A percentile compares a stretch with the other conserved stretches of the same genome.
These are phyloP conservation scores for Gymnothorax javanicus DNA, from an alignment of 2,797 vertebrate genomes.

Conservation along the genomic window DNA sequence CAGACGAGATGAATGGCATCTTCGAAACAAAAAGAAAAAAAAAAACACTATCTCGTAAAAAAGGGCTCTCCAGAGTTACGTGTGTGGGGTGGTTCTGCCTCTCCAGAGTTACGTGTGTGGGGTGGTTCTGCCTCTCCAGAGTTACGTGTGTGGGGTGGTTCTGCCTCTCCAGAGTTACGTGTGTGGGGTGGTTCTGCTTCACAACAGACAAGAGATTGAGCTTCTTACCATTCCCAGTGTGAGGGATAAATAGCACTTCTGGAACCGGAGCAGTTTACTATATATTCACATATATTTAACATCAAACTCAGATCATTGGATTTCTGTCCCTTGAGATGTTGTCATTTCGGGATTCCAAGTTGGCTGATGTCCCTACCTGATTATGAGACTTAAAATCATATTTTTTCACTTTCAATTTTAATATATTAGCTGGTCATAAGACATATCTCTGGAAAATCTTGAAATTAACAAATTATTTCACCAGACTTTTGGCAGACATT, in stretches of 20 bases:
- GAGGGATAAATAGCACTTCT: too few species aligned
- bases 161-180: too few species aligned
- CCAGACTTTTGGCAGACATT: too few species aligned
- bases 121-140: neutral
- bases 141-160: neutral
- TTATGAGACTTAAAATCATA: too few species aligned
- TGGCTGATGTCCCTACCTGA: too few species aligned
- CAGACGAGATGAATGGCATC: conserved; percentile 2
- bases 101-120: too few species aligned
- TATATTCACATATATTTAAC: neutral
- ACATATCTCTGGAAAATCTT: too few species aligned
- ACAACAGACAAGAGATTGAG: neutral
- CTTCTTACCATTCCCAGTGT: neutral
- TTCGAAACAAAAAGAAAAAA: neutral
- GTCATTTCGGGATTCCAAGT: neutral
- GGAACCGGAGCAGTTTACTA: neutral
- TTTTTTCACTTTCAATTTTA: too few species aligned
- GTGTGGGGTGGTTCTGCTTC: neutral
- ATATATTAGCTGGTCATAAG: too few species aligned
- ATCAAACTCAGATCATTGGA: neutral
- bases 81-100: too few species aligned
- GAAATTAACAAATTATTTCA: too few species aligned
- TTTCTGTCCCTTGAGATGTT: neutral
- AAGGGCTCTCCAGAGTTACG: neutral
- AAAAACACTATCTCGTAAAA: neutral